phyloP scores from a whole-genome alignment of 2,797 vertebrate genomes.

The Rhinogobio ventralis region DNA sequence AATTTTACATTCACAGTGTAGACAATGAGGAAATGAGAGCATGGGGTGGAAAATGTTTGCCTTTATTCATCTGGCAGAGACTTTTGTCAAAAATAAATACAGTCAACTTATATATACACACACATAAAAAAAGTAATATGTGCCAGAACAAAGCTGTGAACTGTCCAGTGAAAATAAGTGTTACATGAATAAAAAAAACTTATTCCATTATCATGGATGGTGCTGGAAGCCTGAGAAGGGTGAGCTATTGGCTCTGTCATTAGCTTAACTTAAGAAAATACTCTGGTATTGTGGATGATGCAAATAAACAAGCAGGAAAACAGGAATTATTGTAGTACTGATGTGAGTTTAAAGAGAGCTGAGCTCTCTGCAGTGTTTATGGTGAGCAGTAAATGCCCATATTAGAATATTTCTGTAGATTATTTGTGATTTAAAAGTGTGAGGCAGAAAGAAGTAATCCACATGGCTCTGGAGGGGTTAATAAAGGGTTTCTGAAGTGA shows the following conservation, averaged over 20 bases:
- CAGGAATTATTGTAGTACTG: neutral
- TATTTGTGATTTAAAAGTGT: neutral
- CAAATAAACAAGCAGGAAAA: neutral
- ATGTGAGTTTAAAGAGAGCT: neutral
- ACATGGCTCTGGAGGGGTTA: too few species aligned
- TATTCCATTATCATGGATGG: neutral
- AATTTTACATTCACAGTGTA: neutral
- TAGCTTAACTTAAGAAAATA: neutral
- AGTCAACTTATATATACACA: neutral
- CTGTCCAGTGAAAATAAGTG: neutral
- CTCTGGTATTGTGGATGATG: neutral
- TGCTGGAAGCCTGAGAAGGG: neutral
- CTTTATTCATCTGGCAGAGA: constrained; percentile 6
- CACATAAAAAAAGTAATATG: neutral
- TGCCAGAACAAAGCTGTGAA: neutral
- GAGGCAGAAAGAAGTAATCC: neutral
- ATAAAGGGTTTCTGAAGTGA: too few species aligned
- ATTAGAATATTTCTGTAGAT: neutral
- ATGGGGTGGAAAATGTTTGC: neutral
- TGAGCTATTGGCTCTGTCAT: neutral
- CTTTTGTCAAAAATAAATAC: neutral
- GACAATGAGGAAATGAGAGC: constrained; percentile 6
- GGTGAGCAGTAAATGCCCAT: neutral
- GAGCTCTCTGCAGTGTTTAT: constrained; percentile 4
- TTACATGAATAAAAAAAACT: neutral